Percentiles rank a stretch among this genome's conserved stretches.
Conservation (phyloP, 2,888 invertebrate genomes). For the Diplazon laetatorius region DNA sequence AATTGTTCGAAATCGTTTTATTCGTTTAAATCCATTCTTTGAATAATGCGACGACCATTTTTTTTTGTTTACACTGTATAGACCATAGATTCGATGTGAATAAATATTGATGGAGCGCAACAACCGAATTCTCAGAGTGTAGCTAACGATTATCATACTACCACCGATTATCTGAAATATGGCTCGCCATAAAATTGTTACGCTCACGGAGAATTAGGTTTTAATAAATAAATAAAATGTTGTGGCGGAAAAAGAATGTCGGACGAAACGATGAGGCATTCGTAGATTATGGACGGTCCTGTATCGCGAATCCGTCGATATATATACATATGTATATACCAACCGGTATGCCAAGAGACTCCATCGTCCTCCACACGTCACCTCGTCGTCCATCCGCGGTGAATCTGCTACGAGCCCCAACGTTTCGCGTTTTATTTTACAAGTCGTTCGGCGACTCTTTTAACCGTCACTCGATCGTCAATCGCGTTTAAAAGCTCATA, state of each 20-base stretch:
- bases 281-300: constrained; percentile 21
- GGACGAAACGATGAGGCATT: not conserved
- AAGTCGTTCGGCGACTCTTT: constrained; percentile 35
- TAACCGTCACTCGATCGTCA: constrained; percentile 66
- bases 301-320: constrained; percentile 37
- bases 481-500: constrained; percentile 53
- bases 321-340: too few species aligned
- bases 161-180: too few species aligned
- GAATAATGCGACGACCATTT: not conserved
- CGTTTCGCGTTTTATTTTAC: constrained; percentile 48
- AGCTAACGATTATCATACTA: too few species aligned
- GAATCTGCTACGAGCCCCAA: constrained; percentile 26
- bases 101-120: too few species aligned
- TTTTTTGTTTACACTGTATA: too few species aligned
- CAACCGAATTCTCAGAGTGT: too few species aligned
- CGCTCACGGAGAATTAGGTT: too few species aligned
- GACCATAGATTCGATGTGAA: too few species aligned
- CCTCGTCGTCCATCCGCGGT: constrained; percentile 28
- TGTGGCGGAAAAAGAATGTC: not conserved
- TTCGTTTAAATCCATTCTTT: not conserved
- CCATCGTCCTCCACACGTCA: constrained; percentile 12
- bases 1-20: constrained; percentile 6
- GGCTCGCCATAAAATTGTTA: too few species aligned
- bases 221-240: too few species aligned
- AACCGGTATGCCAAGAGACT: constrained; percentile 29